These are phyloP conservation scores for Zootermopsis nevadensis DNA, from an alignment of 2,888 invertebrate species.

Conservation along the genomic window DNA sequence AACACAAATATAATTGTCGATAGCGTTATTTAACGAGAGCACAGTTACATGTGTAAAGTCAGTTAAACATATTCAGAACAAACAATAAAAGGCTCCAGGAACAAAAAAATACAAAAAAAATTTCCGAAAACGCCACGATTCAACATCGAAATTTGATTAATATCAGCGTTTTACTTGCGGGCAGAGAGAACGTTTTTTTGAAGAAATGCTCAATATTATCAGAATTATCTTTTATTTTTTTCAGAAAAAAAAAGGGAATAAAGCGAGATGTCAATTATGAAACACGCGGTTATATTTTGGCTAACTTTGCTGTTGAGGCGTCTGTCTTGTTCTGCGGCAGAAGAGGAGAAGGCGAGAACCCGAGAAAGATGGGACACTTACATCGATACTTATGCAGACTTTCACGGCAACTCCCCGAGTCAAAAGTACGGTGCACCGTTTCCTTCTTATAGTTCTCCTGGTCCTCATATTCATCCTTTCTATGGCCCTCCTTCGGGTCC, in stretches of 20 bases:
- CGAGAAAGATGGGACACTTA: constrained; percentile 67
- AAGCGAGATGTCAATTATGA: constrained; percentile 14
- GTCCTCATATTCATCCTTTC: neutral
- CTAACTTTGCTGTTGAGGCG: neutral
- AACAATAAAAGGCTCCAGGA: too few relatives aligned
- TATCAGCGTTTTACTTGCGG: too few relatives aligned
- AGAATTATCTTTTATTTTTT: neutral
- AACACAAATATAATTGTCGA: too few relatives aligned
- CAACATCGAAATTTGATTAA: too few relatives aligned
- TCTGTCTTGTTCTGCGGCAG: neutral
- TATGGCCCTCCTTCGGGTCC: neutral
- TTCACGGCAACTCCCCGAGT: neutral
- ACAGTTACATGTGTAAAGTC: too few relatives aligned
- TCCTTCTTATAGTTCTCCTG: neutral
- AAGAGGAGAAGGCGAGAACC: neutral
- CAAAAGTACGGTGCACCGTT: too few relatives aligned
- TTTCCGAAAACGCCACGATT: too few relatives aligned
- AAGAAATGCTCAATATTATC: too few relatives aligned
- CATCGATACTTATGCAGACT: constrained; percentile 69
- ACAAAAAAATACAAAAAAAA: too few relatives aligned
- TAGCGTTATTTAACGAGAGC: too few relatives aligned
- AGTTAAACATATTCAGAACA: too few relatives aligned
- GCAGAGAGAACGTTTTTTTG: too few relatives aligned
- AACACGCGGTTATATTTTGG: neutral
- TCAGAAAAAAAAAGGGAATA: neutral